Conservation (phyloP, 1,140 invertebrate genomes). For the Drosophila ananassae region DNA sequence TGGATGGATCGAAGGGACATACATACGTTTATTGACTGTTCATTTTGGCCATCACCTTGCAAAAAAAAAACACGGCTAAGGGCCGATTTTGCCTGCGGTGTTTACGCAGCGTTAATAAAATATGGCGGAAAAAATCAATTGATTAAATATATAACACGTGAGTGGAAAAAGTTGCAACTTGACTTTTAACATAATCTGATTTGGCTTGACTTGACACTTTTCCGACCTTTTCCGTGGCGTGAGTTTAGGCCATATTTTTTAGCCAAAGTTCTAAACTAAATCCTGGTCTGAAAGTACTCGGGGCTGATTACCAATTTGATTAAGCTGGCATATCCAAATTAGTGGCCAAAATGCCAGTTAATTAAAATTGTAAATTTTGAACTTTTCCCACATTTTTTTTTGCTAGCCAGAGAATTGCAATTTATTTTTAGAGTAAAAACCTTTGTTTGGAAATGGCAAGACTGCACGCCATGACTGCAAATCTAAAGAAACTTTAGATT, state of each 20-base stretch:
- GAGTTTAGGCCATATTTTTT: neutral
- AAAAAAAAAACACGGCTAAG: neutral
- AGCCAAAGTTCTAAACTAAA: neutral
- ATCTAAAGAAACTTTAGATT: constrained; percentile 47
- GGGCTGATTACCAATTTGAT: constrained; percentile 22
- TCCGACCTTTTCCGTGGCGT: neutral
- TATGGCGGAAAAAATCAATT: constrained; percentile 62
- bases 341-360: constrained; percentile 60
- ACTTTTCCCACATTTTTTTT: constrained; percentile 51
- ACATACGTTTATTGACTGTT: constrained; percentile 22
- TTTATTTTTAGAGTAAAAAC: constrained; percentile 24
- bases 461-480: constrained; percentile 49
- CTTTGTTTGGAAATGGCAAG: constrained; percentile 42
- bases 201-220: neutral
- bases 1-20: neutral
- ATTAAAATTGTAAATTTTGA: constrained; percentile 79
- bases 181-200: neutral
- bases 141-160: constrained; percentile 65
- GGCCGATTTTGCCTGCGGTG: constrained; percentile 19
- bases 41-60: constrained; percentile 31
- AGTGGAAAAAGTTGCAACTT: neutral
- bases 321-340: constrained; percentile 37
- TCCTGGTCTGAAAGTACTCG: neutral
- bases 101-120: constrained; percentile 68
- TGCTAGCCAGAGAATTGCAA: constrained; percentile 43